Evolutionary conservation across 1,140 invertebrate genomes (phyloP).

Genomic region (Saccostrea glomerata): DNA sequence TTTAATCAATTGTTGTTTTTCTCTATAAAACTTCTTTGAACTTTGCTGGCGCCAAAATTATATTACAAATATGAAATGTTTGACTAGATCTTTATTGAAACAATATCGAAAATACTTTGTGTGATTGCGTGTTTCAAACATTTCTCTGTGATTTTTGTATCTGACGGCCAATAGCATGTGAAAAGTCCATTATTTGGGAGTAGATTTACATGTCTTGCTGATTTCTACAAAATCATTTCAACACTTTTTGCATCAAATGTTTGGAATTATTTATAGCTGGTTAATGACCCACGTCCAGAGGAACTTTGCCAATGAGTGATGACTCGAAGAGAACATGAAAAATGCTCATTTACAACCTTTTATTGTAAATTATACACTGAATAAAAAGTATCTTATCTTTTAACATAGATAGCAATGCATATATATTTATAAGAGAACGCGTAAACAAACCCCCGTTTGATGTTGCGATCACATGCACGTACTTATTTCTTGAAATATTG

Average conservation of each 20-base stretch:
- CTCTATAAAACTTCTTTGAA: neutral
- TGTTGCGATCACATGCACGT: too few species aligned
- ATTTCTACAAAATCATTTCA: slow-evolving; percentile 13
- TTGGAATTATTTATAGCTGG: slow-evolving; percentile 25
- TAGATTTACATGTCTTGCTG: slow-evolving; percentile 23
- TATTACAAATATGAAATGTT: neutral
- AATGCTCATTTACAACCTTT: too few species aligned
- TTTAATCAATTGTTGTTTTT: neutral
- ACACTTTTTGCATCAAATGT: neutral
- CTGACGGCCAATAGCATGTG: neutral
- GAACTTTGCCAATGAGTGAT: neutral
- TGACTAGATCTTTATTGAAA: slow-evolving; percentile 6
- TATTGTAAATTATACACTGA: too few species aligned
- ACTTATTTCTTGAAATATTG: too few species aligned
- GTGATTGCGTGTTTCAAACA: slow-evolving; percentile 22
- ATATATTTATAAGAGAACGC: too few species aligned
- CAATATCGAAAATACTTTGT: slow-evolving; percentile 7
- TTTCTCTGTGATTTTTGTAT: neutral
- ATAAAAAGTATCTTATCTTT: too few species aligned
- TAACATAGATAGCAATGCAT: too few species aligned
- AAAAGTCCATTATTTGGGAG: slow-evolving; percentile 1
- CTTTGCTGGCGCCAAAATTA: neutral
- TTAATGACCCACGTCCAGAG: slow-evolving; percentile 21
- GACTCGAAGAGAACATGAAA: neutral
- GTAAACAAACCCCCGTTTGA: too few species aligned